phyloP scores from a whole-genome alignment of 2,113 vertebrate species.

The Halichoeres trimaculatus region DNA sequence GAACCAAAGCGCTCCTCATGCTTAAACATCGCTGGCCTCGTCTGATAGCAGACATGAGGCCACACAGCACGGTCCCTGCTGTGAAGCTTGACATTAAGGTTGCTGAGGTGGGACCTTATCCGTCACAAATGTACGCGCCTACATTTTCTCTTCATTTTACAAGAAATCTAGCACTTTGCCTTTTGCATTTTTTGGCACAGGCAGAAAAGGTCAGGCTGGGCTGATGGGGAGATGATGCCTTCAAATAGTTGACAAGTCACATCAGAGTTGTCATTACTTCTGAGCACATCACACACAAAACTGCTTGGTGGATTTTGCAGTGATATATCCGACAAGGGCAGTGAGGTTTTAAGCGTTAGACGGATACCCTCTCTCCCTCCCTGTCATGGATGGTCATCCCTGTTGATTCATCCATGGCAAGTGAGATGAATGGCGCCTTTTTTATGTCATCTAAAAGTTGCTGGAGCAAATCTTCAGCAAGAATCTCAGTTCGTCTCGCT shows the following conservation, averaged over 20 bases:
- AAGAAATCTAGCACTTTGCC: background rate
- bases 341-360: background rate
- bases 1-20: background rate
- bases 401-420: slow-evolving; percentile 18
- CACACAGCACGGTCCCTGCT: background rate
- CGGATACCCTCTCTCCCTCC: background rate
- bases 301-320: background rate
- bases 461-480: slow-evolving; percentile 11
- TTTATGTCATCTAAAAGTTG: slow-evolving; percentile 13
- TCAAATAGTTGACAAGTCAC: slow-evolving; percentile 5
- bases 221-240: slow-evolving; percentile 2
- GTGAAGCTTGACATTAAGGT: slow-evolving; percentile 17
- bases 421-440: slow-evolving; percentile 30
- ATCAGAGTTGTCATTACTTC: slow-evolving; percentile 6
- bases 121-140: slow-evolving; percentile 3
- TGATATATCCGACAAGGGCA: background rate
- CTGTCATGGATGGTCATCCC: slow-evolving; percentile 12
- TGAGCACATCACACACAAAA: slow-evolving; percentile 3
- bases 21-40: background rate
- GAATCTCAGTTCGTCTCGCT: slow-evolving; percentile 7
- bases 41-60: slow-evolving; percentile 14
- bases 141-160: background rate
- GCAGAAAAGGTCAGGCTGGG: background rate
- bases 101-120: background rate
- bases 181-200: background rate